phyloP scores from a whole-genome alignment of 2,113 vertebrate species.

The Thunnus maccoyii region DNA sequence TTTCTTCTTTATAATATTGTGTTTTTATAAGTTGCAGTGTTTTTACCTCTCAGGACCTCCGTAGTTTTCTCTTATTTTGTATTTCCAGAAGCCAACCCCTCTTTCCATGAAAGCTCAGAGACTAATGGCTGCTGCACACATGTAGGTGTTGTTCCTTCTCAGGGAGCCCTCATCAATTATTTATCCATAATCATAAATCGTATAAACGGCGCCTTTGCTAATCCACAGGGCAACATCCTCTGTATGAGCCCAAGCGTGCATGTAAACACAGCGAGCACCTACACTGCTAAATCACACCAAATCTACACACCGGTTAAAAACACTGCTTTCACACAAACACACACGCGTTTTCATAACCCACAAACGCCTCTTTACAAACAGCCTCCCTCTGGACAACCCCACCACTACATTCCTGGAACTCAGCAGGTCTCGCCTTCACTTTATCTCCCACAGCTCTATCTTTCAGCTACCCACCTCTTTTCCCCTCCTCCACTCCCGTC shows the following conservation, averaged over 20 bases:
- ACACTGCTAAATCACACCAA: background rate
- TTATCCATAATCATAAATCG: constrained; percentile 58
- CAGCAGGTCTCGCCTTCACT: constrained; percentile 58
- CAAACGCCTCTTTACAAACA: constrained; percentile 48
- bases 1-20: background rate
- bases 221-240: background rate
- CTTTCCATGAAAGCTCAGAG: background rate
- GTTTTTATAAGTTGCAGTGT: background rate
- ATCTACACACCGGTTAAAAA: constrained; percentile 24
- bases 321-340: constrained; percentile 20
- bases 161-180: constrained; percentile 47
- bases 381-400: constrained; percentile 57
- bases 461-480: constrained; percentile 20
- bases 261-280: constrained; percentile 7
- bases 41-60: background rate
- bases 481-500: constrained; percentile 2
- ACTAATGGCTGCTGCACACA: constrained; percentile 10
- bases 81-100: background rate
- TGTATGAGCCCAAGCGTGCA: background rate
- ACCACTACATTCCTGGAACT: constrained; percentile 72
- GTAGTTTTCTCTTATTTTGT: background rate
- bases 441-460: constrained; percentile 58
- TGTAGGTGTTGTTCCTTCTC: constrained; percentile 26
- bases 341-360: constrained; percentile 52
- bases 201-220: constrained; percentile 22